Base-by-base conservation (phyloP, 2,797 vertebrate species). In the Gymnothorax javanicus region DNA sequence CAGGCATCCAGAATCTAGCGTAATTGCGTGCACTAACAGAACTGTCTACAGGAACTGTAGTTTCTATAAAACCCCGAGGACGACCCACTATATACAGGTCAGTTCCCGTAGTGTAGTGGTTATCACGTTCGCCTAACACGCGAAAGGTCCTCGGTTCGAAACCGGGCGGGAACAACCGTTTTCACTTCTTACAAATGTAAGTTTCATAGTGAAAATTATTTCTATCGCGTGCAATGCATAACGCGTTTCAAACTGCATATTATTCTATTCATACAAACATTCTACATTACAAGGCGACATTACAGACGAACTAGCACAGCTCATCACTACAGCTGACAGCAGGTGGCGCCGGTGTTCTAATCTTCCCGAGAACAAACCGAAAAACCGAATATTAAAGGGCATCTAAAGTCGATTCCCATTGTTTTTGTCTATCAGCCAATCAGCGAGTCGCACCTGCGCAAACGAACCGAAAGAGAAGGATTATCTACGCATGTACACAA, bases 91-190 rank as follows among this genome's bases (percentile, higher is more conserved):
- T n/a, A 2, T 0, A 2, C 25, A 33, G 25, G 87, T 50, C 84
- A 88, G 92, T 93, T 93, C 92, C 91, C 57, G 87, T 93, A 92
- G 90, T 93, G 91, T 93, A 92, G 93, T 92, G 91, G 91, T 94
- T 92, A 93, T 94, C 92, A 93, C 89, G 73, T 93, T 94, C 83
- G 86, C 91, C 91, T 92, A 91, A 94, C 93, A 92, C 86, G 88
- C 90, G 90, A 93, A 92, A 92, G 91, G 92, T 93, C 91, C 91
- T 87, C 87, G 84, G 92, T 93, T 93, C 86, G 90, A 93, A 84
- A 93, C 92, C 69, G 91, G 90, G 93, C 87, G n/a, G 90, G 90
- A 92, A 92, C 89, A 90, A 62, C 82, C 9, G 3, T 67, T 84
- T 27, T 84, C 27, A 57, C 20, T 58, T 59, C 59, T 27, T 58